Conservation (phyloP, 1,140 invertebrate species). For the Leptinotarsa texana region DNA sequence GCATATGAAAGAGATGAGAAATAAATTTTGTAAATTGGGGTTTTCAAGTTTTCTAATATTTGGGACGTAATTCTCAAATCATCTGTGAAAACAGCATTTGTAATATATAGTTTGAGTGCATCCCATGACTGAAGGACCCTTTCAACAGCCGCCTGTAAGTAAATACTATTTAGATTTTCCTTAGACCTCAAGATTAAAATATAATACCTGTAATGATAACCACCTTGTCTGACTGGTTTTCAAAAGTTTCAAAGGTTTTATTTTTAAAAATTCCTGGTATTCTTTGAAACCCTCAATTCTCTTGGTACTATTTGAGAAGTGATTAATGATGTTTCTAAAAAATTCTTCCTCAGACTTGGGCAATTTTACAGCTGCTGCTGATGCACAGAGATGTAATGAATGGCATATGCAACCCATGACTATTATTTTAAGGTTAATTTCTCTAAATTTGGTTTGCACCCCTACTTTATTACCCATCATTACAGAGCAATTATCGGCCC, state of each 20-base stretch:
- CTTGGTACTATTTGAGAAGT: slow-evolving; percentile 17
- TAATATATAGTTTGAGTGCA: slow-evolving; percentile 8
- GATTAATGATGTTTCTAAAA: slow-evolving; percentile 20
- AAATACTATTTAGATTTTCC: background rate
- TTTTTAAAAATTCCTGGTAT: slow-evolving; percentile 21
- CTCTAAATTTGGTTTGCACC: slow-evolving; percentile 23
- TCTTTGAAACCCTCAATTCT: slow-evolving; percentile 15
- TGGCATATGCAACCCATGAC: slow-evolving; percentile 23
- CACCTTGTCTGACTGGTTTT: slow-evolving; percentile 20
- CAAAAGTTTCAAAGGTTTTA: slow-evolving; percentile 16
- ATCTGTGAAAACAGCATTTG: background rate
- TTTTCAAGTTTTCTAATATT: slow-evolving; percentile 7
- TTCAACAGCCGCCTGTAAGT: slow-evolving; percentile 11
- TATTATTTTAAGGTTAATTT: slow-evolving; percentile 12
- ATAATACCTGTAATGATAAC: slow-evolving; percentile 22
- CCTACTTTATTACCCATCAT: slow-evolving; percentile 24
- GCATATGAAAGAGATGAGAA: slow-evolving; percentile 10
- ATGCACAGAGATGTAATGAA: slow-evolving; percentile 27
- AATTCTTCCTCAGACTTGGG: slow-evolving; percentile 23
- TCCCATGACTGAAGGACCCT: slow-evolving; percentile 1
- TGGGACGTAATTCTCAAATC: background rate
- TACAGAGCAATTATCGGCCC: slow-evolving; percentile 20
- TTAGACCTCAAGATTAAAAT: background rate
- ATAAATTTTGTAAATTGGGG: slow-evolving; percentile 13
- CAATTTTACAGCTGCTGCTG: slow-evolving; percentile 17